Evolutionary conservation across 2,113 vertebrate genomes (phyloP).

Genomic region (cattle (Bos taurus)): ARS-UCD2.0 NC_037337.1:32912501-32913000

Average conservation of each 20-base stretch:
- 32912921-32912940: neutral
- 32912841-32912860: neutral
- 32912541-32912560: neutral
- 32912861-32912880: neutral
- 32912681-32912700: neutral
- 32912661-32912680: neutral
- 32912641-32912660: neutral
- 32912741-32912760: neutral
- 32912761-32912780: neutral
- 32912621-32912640: neutral
- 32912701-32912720: neutral
- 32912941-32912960: neutral
- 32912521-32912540: neutral
- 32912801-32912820: neutral
- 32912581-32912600: neutral
- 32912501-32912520: neutral
- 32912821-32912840: neutral
- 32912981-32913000: neutral
- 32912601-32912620: neutral
- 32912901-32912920: neutral
- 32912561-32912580: neutral
- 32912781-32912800: neutral
- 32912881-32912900: accelerated
- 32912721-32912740: neutral
- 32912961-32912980: neutral